Conservation (phyloP, 2,113 vertebrate genomes). For the Channa argus region DNA sequence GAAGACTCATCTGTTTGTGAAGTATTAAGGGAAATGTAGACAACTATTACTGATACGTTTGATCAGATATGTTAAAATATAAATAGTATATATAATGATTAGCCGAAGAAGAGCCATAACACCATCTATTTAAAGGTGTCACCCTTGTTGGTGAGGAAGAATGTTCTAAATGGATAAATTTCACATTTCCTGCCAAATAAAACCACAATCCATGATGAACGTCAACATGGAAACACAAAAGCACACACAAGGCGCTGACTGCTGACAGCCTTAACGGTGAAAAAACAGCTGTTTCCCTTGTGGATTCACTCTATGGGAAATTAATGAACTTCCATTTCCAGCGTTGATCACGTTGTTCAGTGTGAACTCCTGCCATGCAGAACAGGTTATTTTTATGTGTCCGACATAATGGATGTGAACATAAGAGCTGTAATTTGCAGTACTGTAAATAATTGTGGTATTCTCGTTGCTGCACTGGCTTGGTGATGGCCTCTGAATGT, state of each 20-base stretch:
- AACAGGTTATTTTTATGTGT: background rate
- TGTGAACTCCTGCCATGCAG: background rate
- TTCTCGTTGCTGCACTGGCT: background rate
- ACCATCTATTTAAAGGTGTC: too few relatives aligned
- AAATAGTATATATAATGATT: too few relatives aligned
- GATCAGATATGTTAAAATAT: too few relatives aligned
- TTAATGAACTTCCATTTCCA: conserved; percentile 1
- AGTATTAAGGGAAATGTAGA: too few relatives aligned
- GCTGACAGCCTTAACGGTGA: background rate
- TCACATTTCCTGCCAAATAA: background rate
- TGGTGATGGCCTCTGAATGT: background rate
- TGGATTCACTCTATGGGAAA: background rate
- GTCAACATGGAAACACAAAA: background rate
- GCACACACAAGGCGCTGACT: background rate
- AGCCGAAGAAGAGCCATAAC: too few relatives aligned
- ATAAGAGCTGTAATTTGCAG: background rate
- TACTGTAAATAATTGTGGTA: background rate
- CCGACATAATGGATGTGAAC: background rate
- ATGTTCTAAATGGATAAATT: too few relatives aligned
- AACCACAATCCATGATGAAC: background rate
- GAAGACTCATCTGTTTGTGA: too few relatives aligned
- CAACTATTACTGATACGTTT: too few relatives aligned
- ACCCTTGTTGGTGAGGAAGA: too few relatives aligned
- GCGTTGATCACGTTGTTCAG: background rate
- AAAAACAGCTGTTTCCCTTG: background rate